Evolutionary conservation across 2,113 vertebrate genomes (phyloP).

Genomic region (Engystomops pustulosus): DNA sequence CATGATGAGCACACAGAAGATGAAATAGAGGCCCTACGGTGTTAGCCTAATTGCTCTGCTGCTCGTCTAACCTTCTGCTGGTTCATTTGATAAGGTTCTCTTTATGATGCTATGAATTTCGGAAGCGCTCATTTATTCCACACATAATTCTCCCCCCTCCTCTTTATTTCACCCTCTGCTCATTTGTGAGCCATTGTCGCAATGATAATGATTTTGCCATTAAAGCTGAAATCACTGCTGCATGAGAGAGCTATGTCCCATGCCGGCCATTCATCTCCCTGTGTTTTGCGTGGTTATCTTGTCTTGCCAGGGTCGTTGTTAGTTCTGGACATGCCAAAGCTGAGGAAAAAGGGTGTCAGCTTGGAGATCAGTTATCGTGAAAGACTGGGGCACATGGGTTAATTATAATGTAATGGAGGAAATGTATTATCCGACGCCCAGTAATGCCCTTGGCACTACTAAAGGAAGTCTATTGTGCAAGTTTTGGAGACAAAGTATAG

Average conservation of each 20-base stretch:
- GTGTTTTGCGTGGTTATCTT: constrained; percentile 50
- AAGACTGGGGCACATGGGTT: constrained; percentile 1
- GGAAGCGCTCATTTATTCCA: constrained; percentile 62
- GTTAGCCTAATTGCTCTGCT: constrained; percentile 66
- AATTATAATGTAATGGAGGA: constrained; percentile 25
- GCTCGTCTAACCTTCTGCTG: constrained; percentile 58
- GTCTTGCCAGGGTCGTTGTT: constrained; percentile 44
- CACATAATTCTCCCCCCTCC: constrained; percentile 61
- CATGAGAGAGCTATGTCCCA: constrained; percentile 57
- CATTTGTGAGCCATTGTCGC: constrained; percentile 58
- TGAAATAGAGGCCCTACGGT: constrained; percentile 63
- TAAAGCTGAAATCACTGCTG: constrained; percentile 59
- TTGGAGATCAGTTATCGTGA: constrained; percentile 28
- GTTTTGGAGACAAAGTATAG: constrained; percentile 15
- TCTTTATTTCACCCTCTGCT: constrained; percentile 60
- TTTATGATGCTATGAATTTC: constrained; percentile 69
- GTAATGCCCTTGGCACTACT: constrained; percentile 12
- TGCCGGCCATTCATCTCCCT: constrained; percentile 48
- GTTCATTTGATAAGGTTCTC: constrained; percentile 64
- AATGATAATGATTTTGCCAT: constrained; percentile 60
- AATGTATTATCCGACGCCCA: background rate
- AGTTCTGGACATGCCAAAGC: constrained; percentile 31
- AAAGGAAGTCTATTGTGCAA: background rate
- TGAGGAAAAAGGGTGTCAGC: constrained; percentile 14
- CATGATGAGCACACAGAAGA: constrained; percentile 61